These are phyloP conservation scores for Fistularia commersonii DNA, from an alignment of 2,797 vertebrate species.

Conservation along the genomic window DNA sequence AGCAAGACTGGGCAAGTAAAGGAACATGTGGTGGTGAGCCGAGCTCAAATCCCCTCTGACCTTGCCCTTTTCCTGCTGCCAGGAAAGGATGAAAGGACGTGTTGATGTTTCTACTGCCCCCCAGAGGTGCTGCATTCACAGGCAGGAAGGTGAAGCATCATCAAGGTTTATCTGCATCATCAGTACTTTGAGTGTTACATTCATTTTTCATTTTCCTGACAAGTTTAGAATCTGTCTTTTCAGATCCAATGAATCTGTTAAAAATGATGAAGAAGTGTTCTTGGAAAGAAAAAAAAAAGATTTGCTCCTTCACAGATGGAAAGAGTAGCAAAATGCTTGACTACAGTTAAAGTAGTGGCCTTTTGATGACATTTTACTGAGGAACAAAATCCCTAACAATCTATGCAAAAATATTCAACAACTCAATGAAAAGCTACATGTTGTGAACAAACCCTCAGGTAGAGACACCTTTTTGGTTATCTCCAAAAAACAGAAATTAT, in stretches of 20 bases:
- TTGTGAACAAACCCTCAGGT: too few relatives aligned
- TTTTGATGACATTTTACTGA: too few relatives aligned
- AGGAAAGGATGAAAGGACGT: constrained; percentile 57
- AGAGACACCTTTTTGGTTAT: too few relatives aligned
- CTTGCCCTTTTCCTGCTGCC: constrained; percentile 61
- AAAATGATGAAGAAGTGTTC: too few relatives aligned
- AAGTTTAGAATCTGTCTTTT: constrained; percentile 14
- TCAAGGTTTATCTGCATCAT: constrained; percentile 46
- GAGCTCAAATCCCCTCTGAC: constrained; percentile 72
- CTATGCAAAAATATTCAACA: too few relatives aligned
- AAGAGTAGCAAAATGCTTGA: too few relatives aligned
- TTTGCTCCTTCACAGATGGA: too few relatives aligned
- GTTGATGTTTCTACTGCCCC: constrained; percentile 65
- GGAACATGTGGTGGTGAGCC: constrained; percentile 66
- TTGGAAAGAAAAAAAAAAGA: too few relatives aligned
- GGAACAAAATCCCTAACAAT: too few relatives aligned
- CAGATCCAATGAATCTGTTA: background rate
- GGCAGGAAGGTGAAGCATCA: constrained; percentile 42
- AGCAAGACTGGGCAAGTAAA: constrained; percentile 62
- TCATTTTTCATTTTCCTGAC: constrained; percentile 29
- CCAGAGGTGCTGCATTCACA: constrained; percentile 54
- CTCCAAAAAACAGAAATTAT: too few relatives aligned
- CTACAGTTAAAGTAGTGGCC: too few relatives aligned
- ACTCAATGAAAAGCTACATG: too few relatives aligned
- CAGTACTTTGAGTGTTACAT: constrained; percentile 38